Conservation (phyloP, 2,888 invertebrate genomes). For the Dichetophora obliterata region DNA sequence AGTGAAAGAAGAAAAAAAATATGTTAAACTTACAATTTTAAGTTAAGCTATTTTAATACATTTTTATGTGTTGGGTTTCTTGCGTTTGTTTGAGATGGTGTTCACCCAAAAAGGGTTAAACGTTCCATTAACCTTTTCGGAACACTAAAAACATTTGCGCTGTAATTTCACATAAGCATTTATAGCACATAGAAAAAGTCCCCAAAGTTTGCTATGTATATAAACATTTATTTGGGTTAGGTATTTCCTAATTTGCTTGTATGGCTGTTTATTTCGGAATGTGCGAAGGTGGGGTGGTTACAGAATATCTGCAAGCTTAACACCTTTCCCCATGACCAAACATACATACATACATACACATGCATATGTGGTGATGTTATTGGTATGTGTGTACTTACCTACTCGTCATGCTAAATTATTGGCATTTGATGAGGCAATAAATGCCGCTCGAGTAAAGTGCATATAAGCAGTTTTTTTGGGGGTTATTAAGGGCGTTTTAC, state of each 20-base stretch:
- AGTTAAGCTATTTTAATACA: slow-evolving; percentile 8
- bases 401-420: slow-evolving; percentile 30
- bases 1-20: neutral
- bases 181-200: neutral
- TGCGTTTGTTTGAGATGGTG: neutral
- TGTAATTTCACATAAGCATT: neutral
- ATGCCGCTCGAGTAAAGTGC: slow-evolving; percentile 29
- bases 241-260: slow-evolving; percentile 5
- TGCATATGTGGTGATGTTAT: no score
- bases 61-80: neutral
- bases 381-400: neutral
- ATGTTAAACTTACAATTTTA: neutral
- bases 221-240: neutral
- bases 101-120: neutral
- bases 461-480: neutral
- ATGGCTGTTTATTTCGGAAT: neutral
- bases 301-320: neutral
- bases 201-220: neutral
- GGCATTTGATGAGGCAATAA: slow-evolving; percentile 41
- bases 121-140: neutral
- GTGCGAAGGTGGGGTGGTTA: neutral
- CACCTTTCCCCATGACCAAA: neutral
- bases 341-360: neutral
- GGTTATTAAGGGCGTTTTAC: neutral
- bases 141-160: neutral